phyloP scores from a whole-genome alignment of 2,888 invertebrate species.

The Myopa testacea region DNA sequence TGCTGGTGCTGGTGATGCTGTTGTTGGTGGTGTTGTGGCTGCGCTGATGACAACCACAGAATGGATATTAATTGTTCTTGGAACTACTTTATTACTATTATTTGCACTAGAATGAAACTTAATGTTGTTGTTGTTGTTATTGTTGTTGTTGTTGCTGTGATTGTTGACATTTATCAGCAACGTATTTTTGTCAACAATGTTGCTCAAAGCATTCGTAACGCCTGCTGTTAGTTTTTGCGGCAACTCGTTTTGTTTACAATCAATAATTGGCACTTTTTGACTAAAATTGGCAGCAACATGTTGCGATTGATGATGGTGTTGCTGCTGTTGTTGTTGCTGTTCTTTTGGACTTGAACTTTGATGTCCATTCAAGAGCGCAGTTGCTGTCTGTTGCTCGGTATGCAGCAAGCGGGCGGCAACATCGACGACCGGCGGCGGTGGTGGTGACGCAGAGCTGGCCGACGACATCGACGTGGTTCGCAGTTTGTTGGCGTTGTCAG shows the following conservation, averaged over 20 bases:
- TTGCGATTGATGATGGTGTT: background rate
- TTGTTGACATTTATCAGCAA: background rate
- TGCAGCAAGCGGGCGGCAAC: slow-evolving; percentile 36
- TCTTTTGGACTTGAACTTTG: slow-evolving; percentile 32
- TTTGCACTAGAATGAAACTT: slow-evolving; percentile 15
- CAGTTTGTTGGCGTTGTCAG: slow-evolving; percentile 47
- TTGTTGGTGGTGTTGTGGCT: slow-evolving; percentile 28
- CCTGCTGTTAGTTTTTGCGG: background rate
- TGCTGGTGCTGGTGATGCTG: slow-evolving; percentile 9
- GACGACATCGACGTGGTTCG: slow-evolving; percentile 62
- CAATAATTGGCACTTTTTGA: too few species aligned
- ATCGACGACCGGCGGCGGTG: slow-evolving; percentile 52
- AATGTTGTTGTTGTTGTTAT: slow-evolving; percentile 20
- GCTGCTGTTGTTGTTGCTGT: slow-evolving; percentile 17
- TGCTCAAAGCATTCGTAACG: background rate
- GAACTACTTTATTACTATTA: background rate
- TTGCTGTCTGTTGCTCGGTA: background rate
- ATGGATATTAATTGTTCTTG: slow-evolving; percentile 17
- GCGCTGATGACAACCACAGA: slow-evolving; percentile 8
- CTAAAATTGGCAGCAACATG: slow-evolving; percentile 21
- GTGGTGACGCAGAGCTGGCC: slow-evolving; percentile 58
- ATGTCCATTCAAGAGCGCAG: slow-evolving; percentile 40
- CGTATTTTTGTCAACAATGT: background rate
- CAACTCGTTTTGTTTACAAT: background rate
- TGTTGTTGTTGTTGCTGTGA: slow-evolving; percentile 28